These are phyloP conservation scores for Chaetura pelagica DNA, from an alignment of 2,113 vertebrate genomes.

Conservation along the genomic window DNA sequence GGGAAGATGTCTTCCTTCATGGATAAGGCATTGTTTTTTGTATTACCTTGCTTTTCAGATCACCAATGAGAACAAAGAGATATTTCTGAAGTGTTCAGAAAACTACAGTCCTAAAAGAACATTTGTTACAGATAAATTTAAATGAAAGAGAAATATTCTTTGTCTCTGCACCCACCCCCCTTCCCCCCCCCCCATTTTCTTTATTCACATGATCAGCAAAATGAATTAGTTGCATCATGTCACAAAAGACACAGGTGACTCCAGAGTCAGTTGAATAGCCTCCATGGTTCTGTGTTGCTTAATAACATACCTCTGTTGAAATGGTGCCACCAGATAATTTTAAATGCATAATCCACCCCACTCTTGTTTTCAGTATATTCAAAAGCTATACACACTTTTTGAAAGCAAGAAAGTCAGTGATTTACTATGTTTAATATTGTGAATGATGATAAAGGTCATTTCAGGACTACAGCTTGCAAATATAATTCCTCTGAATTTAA, in stretches of 20 bases:
- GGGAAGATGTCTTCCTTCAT: not conserved
- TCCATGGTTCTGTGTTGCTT: constrained; percentile 8
- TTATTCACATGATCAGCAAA: constrained; percentile 63
- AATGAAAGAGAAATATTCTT: constrained; percentile 53
- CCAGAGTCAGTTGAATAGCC: not conserved
- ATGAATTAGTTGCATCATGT: constrained; percentile 23
- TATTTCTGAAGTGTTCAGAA: constrained; percentile 16
- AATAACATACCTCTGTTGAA: constrained; percentile 23
- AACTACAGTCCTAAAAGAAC: constrained; percentile 22
- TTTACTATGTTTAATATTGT: not conserved
- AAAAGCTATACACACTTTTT: not conserved
- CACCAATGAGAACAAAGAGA: constrained; percentile 27
- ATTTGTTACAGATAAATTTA: constrained; percentile 34
- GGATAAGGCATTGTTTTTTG: not conserved
- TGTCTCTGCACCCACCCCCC: too few relatives aligned
- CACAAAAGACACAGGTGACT: constrained; percentile 38
- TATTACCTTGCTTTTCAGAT: constrained; percentile 16
- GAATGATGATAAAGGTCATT: constrained; percentile 3
- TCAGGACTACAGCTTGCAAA: not conserved
- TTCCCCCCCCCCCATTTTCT: constrained; percentile 1
- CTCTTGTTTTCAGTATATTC: constrained; percentile 20
- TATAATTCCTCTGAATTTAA: not conserved
- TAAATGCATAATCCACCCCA: not conserved
- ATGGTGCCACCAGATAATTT: not conserved
- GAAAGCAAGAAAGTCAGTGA: not conserved